Evolutionary conservation across 2,113 vertebrate species (phyloP).

Genomic region (Seriola dumerili): DNA sequence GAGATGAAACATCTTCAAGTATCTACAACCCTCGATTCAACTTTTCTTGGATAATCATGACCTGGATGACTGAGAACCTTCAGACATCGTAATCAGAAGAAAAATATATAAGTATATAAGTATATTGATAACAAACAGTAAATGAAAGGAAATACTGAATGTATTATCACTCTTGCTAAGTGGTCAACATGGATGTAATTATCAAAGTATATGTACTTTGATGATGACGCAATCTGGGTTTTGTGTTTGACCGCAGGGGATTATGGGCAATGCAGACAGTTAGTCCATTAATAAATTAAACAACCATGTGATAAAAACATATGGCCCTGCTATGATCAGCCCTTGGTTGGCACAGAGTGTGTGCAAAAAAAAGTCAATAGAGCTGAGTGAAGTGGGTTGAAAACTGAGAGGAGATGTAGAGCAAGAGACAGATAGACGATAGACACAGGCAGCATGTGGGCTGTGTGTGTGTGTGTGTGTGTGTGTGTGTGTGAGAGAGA

Average conservation of each 20-base stretch:
- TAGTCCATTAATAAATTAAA: conserved; percentile 69
- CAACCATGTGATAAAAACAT: conserved; percentile 64
- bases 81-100: too few species aligned
- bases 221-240: conserved; percentile 24
- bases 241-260: conserved; percentile 34
- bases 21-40: too few species aligned
- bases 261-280: conserved; percentile 43
- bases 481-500: background rate
- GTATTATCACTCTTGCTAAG: too few species aligned
- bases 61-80: too few species aligned
- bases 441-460: conserved; percentile 45
- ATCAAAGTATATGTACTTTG: too few species aligned
- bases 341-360: conserved; percentile 37
- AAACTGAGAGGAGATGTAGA: conserved; percentile 12
- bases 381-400: conserved; percentile 29
- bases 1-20: too few species aligned
- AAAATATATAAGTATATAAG: too few species aligned
- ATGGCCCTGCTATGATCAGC: conserved; percentile 51
- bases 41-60: too few species aligned
- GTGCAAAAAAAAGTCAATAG: conserved; percentile 3
- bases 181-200: too few species aligned
- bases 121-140: too few species aligned
- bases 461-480: conserved; percentile 26
- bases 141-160: too few species aligned
- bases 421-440: conserved; percentile 4